Conservation (phyloP, 2,888 invertebrate genomes). For the Panzeria rudis region DNA sequence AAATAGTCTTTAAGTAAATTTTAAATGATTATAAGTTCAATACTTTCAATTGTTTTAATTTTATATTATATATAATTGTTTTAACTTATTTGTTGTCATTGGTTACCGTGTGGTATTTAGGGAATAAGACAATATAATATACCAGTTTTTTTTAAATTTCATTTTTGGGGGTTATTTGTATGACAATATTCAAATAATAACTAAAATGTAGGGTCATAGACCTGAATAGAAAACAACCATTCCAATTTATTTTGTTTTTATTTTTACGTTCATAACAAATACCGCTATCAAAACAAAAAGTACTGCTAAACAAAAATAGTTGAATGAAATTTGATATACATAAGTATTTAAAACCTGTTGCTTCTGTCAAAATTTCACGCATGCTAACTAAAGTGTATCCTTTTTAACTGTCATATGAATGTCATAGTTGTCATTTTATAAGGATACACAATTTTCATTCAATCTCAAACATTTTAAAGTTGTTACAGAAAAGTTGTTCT, state of each 20-base stretch:
- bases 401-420: conserved; percentile 39
- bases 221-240: conserved; percentile 6
- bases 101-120: conserved; percentile 12
- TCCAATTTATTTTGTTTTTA: background rate
- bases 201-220: conserved; percentile 1
- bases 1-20: background rate
- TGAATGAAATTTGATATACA: background rate
- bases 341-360: conserved; percentile 75
- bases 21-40: background rate
- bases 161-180: background rate
- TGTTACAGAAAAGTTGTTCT: conserved; percentile 1
- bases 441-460: conserved; percentile 67
- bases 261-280: conserved; percentile 9
- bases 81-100: conserved; percentile 51
- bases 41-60: background rate
- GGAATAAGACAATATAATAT: background rate
- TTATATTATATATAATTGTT: background rate
- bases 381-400: conserved; percentile 60
- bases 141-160: background rate
- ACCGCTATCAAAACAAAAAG: conserved; percentile 27
- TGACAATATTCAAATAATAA: background rate
- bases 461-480: conserved; percentile 22
- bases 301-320: background rate
- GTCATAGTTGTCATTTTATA: conserved; percentile 52
- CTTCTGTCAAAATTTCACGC: conserved; percentile 75